Evolutionary conservation across 2,888 invertebrate genomes (phyloP).

Genomic region (Eumerus sabulonum): DNA sequence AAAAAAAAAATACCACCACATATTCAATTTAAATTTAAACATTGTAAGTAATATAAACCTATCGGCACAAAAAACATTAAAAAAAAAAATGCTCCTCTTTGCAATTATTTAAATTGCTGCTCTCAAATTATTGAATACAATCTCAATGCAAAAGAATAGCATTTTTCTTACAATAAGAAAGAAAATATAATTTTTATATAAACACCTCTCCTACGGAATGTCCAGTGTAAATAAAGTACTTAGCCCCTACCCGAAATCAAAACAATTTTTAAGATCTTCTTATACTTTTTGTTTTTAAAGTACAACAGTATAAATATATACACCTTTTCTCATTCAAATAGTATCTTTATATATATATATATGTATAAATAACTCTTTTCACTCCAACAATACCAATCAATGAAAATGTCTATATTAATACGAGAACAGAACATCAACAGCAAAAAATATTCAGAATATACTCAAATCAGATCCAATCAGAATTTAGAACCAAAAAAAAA

Average conservation of each 20-base stretch:
- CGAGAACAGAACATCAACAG: conserved; percentile 68
- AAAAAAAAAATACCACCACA: conserved; percentile 48
- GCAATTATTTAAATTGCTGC: background rate
- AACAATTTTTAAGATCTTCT: conserved; percentile 24
- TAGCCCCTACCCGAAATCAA: conserved; percentile 23
- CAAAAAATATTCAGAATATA: conserved; percentile 58
- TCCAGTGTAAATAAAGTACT: conserved; percentile 54
- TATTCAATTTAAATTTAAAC: conserved; percentile 4
- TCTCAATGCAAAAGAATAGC: background rate
- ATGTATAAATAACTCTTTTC: conserved; percentile 66
- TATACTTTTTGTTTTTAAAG: too few relatives aligned
- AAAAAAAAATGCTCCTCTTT: conserved; percentile 23
- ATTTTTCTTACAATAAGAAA: conserved; percentile 2
- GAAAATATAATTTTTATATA: conserved; percentile 24
- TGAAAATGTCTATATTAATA: conserved; percentile 62
- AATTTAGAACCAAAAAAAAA: conserved; percentile 30
- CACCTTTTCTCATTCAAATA: conserved; percentile 35
- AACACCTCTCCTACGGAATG: conserved; percentile 34
- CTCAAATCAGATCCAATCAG: conserved; percentile 53
- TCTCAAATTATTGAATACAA: background rate
- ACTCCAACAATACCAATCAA: conserved; percentile 65
- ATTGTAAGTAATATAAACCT: conserved; percentile 7
- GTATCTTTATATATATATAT: conserved; percentile 35
- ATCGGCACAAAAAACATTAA: conserved; percentile 30
- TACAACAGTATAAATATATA: conserved; percentile 27